Evolutionary conservation across 2,797 vertebrate genomes (phyloP).

Genomic region (Anolis apletophallus): DNA sequence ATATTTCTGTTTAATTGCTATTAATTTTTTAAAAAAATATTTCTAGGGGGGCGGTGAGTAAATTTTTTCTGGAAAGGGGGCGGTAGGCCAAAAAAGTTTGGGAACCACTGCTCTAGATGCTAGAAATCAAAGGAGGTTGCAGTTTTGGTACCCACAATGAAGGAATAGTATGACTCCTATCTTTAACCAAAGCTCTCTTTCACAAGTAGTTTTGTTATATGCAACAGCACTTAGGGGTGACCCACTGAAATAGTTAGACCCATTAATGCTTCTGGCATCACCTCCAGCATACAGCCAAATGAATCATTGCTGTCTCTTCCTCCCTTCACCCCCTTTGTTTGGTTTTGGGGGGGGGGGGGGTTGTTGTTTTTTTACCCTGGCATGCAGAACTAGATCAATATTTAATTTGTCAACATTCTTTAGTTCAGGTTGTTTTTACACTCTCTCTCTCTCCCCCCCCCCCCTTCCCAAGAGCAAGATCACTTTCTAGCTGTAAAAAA

Average conservation of each 20-base stretch:
- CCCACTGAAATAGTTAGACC: conserved; percentile 6
- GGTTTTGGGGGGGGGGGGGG: no score
- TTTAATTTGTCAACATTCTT: conserved; percentile 15
- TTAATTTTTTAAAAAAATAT: no score
- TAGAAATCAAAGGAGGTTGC: background rate
- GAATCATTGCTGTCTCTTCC: conserved; percentile 10
- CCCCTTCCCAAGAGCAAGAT: background rate
- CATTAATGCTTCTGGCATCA: background rate
- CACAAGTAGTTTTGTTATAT: no score
- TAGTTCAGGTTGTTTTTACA: conserved; percentile 7
- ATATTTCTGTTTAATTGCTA: no score
- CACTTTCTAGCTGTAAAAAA: background rate
- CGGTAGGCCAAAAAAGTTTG: no score
- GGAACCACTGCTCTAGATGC: no score
- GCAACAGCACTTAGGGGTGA: no score
- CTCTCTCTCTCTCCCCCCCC: background rate
- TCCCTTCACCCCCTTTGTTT: background rate
- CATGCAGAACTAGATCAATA: conserved; percentile 25
- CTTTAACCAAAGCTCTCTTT: background rate
- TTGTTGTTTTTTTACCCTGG: background rate
- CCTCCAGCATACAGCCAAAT: background rate
- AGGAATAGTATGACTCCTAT: background rate
- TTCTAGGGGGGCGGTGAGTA: no score
- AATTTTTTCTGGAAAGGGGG: no score
- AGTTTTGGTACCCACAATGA: fast-evolving